A percentile compares a stretch with the other conserved stretches of the same genome.
Evolutionary conservation across 2,797 vertebrate species (phyloP).

Genomic region (Rhincodon typus): DNA sequence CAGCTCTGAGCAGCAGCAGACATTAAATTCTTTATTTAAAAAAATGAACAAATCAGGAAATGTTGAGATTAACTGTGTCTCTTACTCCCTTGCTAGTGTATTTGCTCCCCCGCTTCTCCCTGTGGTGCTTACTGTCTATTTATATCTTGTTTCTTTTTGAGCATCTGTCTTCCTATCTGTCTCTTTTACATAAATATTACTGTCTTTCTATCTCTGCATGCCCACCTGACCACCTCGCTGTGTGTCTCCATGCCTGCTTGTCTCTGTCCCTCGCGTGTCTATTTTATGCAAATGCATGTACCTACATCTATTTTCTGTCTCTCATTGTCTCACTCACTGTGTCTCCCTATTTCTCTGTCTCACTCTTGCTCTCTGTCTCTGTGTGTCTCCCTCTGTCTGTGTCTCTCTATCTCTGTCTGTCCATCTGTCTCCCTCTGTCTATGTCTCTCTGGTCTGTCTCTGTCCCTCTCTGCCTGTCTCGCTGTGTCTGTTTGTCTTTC

Average conservation of each 20-base stretch:
- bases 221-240: background rate
- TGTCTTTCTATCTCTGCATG: background rate
- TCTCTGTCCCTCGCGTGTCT: background rate
- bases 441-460: no score
- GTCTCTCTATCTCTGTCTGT: background rate
- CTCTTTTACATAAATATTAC: background rate
- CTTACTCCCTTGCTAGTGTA: background rate
- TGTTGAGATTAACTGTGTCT: background rate
- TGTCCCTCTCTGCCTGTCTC: background rate
- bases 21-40: conserved; percentile 24
- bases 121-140: no score
- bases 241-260: background rate
- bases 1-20: background rate
- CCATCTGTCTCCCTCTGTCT: background rate
- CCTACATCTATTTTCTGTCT: background rate
- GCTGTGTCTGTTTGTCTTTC: background rate
- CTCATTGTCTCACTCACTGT: background rate
- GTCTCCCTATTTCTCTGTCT: background rate
- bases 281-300: background rate
- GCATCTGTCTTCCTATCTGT: background rate
- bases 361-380: no score
- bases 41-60: conserved; percentile 11
- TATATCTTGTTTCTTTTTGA: background rate
- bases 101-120: background rate
- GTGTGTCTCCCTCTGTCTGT: background rate